phyloP scores from a whole-genome alignment of 2,113 vertebrate genomes.

The Hippocampus mohnikei region DNA sequence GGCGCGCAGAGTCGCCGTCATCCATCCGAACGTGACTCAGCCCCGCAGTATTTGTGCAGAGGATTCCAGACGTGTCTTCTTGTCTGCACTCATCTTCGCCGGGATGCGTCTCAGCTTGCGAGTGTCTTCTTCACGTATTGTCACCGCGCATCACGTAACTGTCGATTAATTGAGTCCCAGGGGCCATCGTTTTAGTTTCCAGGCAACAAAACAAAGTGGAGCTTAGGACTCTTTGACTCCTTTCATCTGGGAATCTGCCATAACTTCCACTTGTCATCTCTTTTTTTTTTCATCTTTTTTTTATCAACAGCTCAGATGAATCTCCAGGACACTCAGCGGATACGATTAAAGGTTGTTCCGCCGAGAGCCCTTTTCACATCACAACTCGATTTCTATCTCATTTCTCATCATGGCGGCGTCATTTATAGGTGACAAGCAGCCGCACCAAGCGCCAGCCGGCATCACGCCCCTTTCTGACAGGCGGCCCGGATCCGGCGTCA shows the following conservation, averaged over 20 bases:
- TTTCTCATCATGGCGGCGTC: background rate
- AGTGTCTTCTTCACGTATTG: slow-evolving; percentile 15
- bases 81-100: slow-evolving; percentile 21
- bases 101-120: slow-evolving; percentile 47
- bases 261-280: background rate
- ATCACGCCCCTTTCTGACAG: slow-evolving; percentile 12
- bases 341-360: background rate
- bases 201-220: background rate
- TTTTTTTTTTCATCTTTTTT: background rate
- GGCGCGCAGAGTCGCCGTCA: background rate
- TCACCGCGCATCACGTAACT: background rate
- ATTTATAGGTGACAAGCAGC: slow-evolving; percentile 7
- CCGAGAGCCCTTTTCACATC: background rate
- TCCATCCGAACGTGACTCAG: slow-evolving; percentile 46
- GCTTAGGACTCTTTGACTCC: background rate
- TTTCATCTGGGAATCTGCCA: slow-evolving; percentile 1
- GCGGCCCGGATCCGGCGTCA: slow-evolving; percentile 69
- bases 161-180: slow-evolving; percentile 7
- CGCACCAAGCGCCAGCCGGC: slow-evolving; percentile 22
- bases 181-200: background rate
- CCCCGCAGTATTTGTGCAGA: slow-evolving; percentile 34
- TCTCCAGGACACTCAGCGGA: slow-evolving; percentile 11
- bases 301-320: slow-evolving; percentile 52
- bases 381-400: background rate
- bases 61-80: slow-evolving; percentile 44